Evolutionary conservation across 1,140 invertebrate genomes (phyloP), one percentile per base, ranked within the genome.

Genomic region (Matsumurasca onukii): DNA sequence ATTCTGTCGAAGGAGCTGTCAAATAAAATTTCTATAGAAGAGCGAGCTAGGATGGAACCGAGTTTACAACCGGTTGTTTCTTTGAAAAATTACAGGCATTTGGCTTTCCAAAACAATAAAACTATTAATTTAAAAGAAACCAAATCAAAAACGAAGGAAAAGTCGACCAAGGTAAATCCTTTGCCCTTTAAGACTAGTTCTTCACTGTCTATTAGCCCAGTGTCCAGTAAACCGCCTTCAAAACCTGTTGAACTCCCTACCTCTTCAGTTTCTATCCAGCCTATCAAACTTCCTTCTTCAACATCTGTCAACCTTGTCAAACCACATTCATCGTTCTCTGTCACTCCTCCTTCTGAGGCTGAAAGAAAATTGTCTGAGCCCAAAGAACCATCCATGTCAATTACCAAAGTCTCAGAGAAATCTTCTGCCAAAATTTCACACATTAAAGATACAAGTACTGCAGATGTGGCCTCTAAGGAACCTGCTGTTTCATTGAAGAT

Each of bases 331-430:
- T 61, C 67, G 9, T 31, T 68, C 22, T 45, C 34, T 45, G 61
- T 62, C 13, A 62, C 34, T 13, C 55, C 67, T 13, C 15, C 29
- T 1, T 13, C 64, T 3, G 49, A 66, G 9, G 48, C 17, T 20
- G 51, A 57, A 13, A 34, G 29, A 15, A 62, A 57, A 29, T 34
- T 12, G 15, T n/a, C 25, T 17, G 39, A 62, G 17, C 30, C 52
- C 30, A 30, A 29, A 20, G 30, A 48, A 30, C 64, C 64, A 49
- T 27, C 67, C 20, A 52, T 67, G 25, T 67, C 66, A 55, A 67
- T 67, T 30, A 67, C 24, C 15, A 29, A 29, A 24, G 34, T 67
- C 12, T 2, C 66, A 25, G 49, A 34, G 20, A 67, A 67, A 20
- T 29, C 48, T n/a, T 57, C 51, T 1, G n/a, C n/a, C n/a, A n/a